Conservation (phyloP, 1,140 invertebrate genomes). For the Xylocopa sonorina region DNA sequence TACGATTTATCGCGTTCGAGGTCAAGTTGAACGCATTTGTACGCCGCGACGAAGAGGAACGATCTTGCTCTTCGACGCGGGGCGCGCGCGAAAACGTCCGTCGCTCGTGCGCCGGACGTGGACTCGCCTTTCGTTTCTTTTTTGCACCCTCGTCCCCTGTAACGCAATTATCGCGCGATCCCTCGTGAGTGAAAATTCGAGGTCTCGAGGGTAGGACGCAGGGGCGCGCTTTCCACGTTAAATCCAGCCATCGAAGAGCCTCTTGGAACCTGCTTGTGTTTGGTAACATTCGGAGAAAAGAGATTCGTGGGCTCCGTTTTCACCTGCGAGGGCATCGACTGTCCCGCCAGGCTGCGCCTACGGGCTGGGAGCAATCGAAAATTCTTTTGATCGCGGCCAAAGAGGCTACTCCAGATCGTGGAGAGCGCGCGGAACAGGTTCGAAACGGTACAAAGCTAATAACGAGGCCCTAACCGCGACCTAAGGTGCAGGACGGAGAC, state of each 20-base stretch:
- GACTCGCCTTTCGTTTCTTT: too few species aligned
- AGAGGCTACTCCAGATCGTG: background rate
- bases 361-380: too few species aligned
- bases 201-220: too few species aligned
- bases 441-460: conserved; percentile 51
- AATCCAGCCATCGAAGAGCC: too few species aligned
- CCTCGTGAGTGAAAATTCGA: too few species aligned
- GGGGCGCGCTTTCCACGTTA: too few species aligned
- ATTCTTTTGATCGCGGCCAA: background rate
- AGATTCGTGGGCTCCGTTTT: background rate
- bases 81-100: conserved; percentile 52
- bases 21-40: conserved; percentile 69
- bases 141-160: too few species aligned
- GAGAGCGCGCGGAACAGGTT: conserved; percentile 16
- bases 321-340: background rate
- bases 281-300: background rate
- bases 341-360: background rate
- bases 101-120: background rate
- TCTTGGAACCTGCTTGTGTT: too few species aligned
- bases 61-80: conserved; percentile 52
- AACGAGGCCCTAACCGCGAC: conserved; percentile 52
- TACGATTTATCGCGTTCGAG: conserved; percentile 64
- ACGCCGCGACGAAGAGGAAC: conserved; percentile 63
- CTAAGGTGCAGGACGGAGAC: conserved; percentile 42
- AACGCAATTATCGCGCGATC: too few species aligned